Evolutionary conservation across 2,797 vertebrate species (phyloP).

Genomic region (Austrolebias charrua): DNA sequence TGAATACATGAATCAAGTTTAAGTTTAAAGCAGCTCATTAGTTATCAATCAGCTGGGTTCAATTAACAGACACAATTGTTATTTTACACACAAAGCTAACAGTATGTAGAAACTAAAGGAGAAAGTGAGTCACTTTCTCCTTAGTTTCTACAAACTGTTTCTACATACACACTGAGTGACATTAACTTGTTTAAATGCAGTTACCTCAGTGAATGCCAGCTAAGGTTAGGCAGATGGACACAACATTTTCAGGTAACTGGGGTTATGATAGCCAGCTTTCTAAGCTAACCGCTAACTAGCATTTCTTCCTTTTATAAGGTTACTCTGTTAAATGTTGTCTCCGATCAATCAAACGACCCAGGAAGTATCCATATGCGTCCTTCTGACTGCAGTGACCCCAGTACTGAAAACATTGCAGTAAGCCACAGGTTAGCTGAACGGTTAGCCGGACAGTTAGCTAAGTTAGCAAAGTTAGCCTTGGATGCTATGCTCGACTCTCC

Average conservation of each 20-base stretch:
- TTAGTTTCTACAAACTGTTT: too few relatives aligned
- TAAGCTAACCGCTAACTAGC: constrained; percentile 58
- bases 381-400: constrained; percentile 20
- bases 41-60: background rate
- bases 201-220: background rate
- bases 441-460: constrained; percentile 41
- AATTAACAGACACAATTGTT: background rate
- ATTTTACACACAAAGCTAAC: too few relatives aligned
- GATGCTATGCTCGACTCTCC: constrained; percentile 53
- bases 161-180: too few relatives aligned
- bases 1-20: too few relatives aligned
- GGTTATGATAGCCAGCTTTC: constrained; percentile 41
- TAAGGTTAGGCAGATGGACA: too few relatives aligned
- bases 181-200: background rate
- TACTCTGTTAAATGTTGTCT: background rate
- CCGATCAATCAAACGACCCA: constrained; percentile 6
- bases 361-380: constrained; percentile 3
- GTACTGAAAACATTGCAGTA: constrained; percentile 14
- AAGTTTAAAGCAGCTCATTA: too few relatives aligned
- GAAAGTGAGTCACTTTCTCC: too few relatives aligned
- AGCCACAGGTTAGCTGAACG: constrained; percentile 23
- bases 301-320: constrained; percentile 39
- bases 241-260: constrained; percentile 4
- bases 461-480: constrained; percentile 52
- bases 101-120: background rate